A percentile compares a stretch with the other conserved stretches of the same genome.
Evolutionary conservation across 2,113 vertebrate genomes (phyloP).

Genomic region (Rhizomys pruinosus): DNA sequence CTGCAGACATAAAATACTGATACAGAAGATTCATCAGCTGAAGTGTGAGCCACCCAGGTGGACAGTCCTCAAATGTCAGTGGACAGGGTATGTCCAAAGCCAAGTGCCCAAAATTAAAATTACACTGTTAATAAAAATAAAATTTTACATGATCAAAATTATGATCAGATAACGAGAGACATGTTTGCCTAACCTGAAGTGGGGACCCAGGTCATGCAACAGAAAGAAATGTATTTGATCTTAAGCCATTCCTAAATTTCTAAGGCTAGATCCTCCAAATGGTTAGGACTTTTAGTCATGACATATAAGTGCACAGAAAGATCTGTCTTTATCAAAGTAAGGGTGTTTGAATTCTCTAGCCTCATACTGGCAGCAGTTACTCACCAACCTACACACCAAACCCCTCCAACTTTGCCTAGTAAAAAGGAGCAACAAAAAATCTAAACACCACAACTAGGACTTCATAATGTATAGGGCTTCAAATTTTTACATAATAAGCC

Average conservation of each 20-base stretch:
- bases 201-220: not conserved
- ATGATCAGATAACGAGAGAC: conserved; percentile 6
- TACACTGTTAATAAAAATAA: not conserved
- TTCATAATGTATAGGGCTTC: conserved; percentile 14
- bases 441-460: not conserved
- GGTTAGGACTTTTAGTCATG: not conserved
- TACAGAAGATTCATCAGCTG: not conserved
- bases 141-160: conserved; percentile 23
- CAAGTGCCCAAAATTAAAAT: not conserved
- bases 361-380: not conserved
- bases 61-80: not conserved
- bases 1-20: not conserved
- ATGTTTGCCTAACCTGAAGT: not conserved
- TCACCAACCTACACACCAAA: not conserved
- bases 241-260: not conserved
- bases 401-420: not conserved
- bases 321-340: not conserved
- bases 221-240: not conserved
- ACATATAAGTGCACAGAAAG: not conserved
- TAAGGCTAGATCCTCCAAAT: conserved; percentile 7
- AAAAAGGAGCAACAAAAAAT: not conserved
- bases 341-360: not conserved
- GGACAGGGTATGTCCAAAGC: not conserved
- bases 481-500: not conserved
- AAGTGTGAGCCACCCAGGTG: not conserved